Evolutionary conservation across 2,113 vertebrate genomes (phyloP), one percentile per base, ranked within the genome.

Genomic region (Cryptomyrus ogoouensis): DNA sequence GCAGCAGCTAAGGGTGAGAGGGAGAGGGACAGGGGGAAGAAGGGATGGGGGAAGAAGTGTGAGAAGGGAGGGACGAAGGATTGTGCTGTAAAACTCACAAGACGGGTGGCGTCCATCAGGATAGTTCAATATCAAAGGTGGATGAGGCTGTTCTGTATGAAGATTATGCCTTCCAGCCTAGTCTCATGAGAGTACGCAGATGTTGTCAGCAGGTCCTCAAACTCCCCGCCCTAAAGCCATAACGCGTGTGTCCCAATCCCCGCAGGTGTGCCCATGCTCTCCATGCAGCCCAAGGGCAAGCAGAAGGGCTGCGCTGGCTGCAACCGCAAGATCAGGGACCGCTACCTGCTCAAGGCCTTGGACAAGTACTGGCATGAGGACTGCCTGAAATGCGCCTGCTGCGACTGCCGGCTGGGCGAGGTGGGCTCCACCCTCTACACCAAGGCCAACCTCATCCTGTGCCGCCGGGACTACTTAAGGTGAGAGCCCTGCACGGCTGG

Each of bases 301-400:
- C 98, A 99, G 97, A 99, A 99, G 96, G 98, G 98, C 94, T 99
- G 98, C 3, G 98, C 98, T 2, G 98, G 98, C 95, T 99, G 98
- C 95, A 99, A 99, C 95, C 97, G 98, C 24, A 99, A 99, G 96
- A 99, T 99, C 96, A 99, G 99, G 96, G 98, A 99, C 97, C 97
- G 98, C 88, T 99, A 98, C 89, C 89, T 89, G 80, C 89, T 89
- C 13, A 89, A 89, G 77, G 89, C 89, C 52, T 66, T 99, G 95
- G 98, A 99, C 96, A 99, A 99, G 94, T 99, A 98, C 93, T 99
- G 98, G 98, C 98, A 99, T 95, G 98, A 99, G 88, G 98, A 99
- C 96, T 99, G 98, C 93, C 95, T 99, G 92, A 99, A 99, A 94
- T 99, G 98, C 89, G 98, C 98, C 92, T 99, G 98, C 95, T 99